Conservation (phyloP, 2,113 vertebrate genomes). For the Dasyornis broadbenti region DNA sequence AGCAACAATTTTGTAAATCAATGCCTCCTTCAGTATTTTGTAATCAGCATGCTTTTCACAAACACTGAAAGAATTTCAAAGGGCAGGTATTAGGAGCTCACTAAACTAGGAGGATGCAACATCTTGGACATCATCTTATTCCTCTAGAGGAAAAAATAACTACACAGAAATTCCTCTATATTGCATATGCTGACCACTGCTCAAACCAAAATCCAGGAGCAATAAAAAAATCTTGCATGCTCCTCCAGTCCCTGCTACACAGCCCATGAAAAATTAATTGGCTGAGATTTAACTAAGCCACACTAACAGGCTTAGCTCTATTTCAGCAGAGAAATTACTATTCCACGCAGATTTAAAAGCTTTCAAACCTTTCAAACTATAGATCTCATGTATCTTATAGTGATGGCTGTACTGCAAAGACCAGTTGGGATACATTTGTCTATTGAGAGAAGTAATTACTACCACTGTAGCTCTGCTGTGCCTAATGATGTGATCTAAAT, state of each 20-base stretch:
- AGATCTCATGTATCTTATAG: neutral
- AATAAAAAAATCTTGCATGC: neutral
- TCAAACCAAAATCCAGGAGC: neutral
- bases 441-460: neutral
- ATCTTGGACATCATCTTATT: neutral
- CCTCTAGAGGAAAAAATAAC: neutral
- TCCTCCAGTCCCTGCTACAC: neutral
- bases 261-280: constrained; percentile 40
- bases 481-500: neutral
- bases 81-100: neutral
- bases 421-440: neutral
- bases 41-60: neutral
- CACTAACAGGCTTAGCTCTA: neutral
- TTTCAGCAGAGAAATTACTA: neutral
- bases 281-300: neutral
- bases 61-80: neutral
- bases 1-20: neutral
- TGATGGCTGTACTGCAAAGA: neutral
- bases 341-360: neutral
- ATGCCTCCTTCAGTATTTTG: neutral
- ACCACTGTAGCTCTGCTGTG: neutral
- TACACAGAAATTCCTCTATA: neutral
- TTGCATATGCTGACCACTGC: neutral
- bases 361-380: neutral
- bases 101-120: neutral